Base-by-base conservation (phyloP, 2,113 vertebrate species). In the Seriola dumerili region DNA sequence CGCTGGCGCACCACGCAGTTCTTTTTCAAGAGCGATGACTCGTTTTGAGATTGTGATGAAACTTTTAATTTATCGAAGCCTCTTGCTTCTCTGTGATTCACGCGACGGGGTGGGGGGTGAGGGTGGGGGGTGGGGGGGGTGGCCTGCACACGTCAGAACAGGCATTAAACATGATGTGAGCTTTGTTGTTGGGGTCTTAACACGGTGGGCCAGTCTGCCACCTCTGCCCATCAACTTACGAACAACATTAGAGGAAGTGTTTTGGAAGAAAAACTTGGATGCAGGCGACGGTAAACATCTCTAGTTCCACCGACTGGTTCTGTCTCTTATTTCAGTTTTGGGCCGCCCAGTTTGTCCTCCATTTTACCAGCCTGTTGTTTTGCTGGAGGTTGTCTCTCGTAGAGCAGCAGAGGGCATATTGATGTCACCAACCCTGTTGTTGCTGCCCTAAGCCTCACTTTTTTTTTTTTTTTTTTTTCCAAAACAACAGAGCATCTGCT, bases 1-100 rank as follows among this genome's bases (percentile, higher is more conserved):
- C 90, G 92, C 91, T 93, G 90, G 92, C 93, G 87, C 94, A 94
- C 92, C 94, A 96, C 95, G 94, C 95, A 95, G 90, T 95, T 95
- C 92, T 94, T 95, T 94, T 96, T 96, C 94, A 91, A 92, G 93
- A 94, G 87, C 89, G 89, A 93, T 93, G 94, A 94, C 94, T 94
- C 92, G 93, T 81, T 94, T 87, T 52, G 70, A 73, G 88, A 89
- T 91, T 91, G 89, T 87, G 91, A 93, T 91, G 89, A 89, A 94
- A 94, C 92, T 94, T 94, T 92, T 87, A 90, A 93, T 95, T 89
- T 88, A 72, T 88, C 71, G 50, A 76, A 80, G 67, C 69, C 50
- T 21, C 77, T 78, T 4, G 84, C 55, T 36, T 83, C 83, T 64
- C 70, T 25, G 81, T 82, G 81, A 87, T 85, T 82, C 87, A 70